Evolutionary conservation across 2,797 vertebrate species (phyloP).

Genomic region (Phaenicophaeus curvirostris): DNA sequence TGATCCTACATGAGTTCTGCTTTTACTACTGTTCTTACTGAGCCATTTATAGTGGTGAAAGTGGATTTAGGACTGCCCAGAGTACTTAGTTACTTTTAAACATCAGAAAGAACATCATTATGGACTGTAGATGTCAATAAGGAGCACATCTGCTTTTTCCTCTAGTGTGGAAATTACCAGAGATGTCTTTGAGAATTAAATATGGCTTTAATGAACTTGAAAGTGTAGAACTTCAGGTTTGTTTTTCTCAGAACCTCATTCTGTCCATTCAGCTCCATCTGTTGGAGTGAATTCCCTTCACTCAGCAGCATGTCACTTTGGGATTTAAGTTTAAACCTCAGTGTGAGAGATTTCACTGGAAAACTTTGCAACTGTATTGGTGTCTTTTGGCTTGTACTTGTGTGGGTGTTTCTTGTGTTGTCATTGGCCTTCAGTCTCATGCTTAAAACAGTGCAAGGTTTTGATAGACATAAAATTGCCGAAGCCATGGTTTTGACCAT

Average conservation of each 20-base stretch:
- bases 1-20: neutral
- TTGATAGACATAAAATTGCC: neutral
- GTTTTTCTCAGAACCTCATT: neutral
- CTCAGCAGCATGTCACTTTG: neutral
- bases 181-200: neutral
- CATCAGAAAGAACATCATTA: neutral
- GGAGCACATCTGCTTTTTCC: neutral
- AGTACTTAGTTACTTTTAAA: neutral
- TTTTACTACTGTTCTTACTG: neutral
- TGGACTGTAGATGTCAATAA: neutral
- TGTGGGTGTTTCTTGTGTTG: fast-evolving
- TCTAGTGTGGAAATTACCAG: neutral
- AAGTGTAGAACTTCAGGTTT: neutral
- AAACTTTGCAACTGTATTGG: neutral
- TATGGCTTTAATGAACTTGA: neutral
- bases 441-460: neutral
- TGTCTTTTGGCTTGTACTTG: neutral
- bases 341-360: neutral
- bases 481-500: neutral
- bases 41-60: neutral
- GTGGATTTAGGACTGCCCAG: neutral
- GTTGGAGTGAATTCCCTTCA: neutral
- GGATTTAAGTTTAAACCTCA: neutral
- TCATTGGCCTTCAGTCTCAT: neutral
- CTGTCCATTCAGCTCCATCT: constrained; percentile 7